Conservation (phyloP, 2,888 invertebrate genomes). For the Amaurobius ferox region DNA sequence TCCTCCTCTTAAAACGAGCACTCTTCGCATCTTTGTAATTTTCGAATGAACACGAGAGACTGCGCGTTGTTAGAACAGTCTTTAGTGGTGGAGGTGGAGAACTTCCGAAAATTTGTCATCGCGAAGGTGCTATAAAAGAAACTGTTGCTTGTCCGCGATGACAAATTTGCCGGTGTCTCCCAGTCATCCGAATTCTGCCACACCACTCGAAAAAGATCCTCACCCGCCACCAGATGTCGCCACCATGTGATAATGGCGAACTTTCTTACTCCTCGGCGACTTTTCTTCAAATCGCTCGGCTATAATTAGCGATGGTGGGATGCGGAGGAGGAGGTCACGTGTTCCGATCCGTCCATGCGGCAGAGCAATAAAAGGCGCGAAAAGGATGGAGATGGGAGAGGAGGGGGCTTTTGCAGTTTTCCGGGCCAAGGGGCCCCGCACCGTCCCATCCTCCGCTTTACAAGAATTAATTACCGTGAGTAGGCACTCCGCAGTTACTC, state of each 20-base stretch:
- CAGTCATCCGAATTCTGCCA: slow-evolving; percentile 5
- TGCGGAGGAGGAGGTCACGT: slow-evolving; percentile 36
- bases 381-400: slow-evolving; percentile 25
- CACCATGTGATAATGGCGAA: slow-evolving; percentile 32
- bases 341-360: slow-evolving; percentile 51
- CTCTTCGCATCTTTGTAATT: neutral
- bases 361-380: slow-evolving; percentile 69
- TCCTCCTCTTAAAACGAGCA: neutral
- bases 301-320: slow-evolving; percentile 60
- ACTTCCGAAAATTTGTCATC: slow-evolving; percentile 12
- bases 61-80: neutral
- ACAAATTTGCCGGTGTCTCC: slow-evolving; percentile 24
- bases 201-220: slow-evolving; percentile 12
- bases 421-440: slow-evolving; percentile 59
- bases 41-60: neutral
- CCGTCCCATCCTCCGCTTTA: slow-evolving; percentile 21
- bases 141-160: neutral
- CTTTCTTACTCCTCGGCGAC: slow-evolving; percentile 22
- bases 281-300: slow-evolving; percentile 40
- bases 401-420: slow-evolving; percentile 42
- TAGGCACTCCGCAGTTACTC: slow-evolving; percentile 56
- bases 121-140: slow-evolving; percentile 12
- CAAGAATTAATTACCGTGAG: slow-evolving; percentile 72
- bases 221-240: slow-evolving; percentile 67
- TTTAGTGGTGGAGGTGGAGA: neutral